Base-by-base conservation (phyloP, 2,888 invertebrate genomes). In the Euzophera pinguis region DNA sequence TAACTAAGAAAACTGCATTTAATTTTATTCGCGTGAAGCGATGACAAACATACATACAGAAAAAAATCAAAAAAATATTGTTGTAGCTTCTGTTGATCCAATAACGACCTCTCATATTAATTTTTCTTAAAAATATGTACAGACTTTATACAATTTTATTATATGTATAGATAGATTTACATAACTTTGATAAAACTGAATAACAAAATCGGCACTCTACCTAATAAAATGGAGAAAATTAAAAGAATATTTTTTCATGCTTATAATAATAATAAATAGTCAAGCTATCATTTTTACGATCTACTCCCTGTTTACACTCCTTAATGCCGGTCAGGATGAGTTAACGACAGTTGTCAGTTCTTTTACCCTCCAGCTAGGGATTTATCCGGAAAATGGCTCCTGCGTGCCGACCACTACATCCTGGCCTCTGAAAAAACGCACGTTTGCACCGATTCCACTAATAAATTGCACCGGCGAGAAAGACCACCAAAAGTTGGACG, bases 341-440 rank as follows among this genome's bases (percentile, higher is more conserved):
- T 79, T 88, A 87, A 89, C 84, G 84, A 79, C 85, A 81, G 84
- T 87, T 86, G 78, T 79, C 84, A 81, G 80, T 82, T 84, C 73
- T 76, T 84, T 71, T 76, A 71, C 79, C 80, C 83, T 73, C 70
- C 67, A 64, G 64, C 69, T 62, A 64, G 79, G 77, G 83, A 77
- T 71, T 75, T 72, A 72, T 75, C 67, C 67, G 62, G 66, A 69
- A 77, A 81, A 78, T 71, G 69, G 65, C 64, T 72, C 65, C 63
- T 60, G 53, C 55, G 60, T 56, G 58, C 50, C 59, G 62, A 58
- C 86, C 80, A 78, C 56, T 61, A 53, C 57, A 69, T 35, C 48
- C 50, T 67, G 80, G 78, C 53, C 80, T 55, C 61, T 55, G 43
- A 42, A 61, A 55, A 69, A 67, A 60, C 60, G 56, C 56, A 55